Evolutionary conservation across 2,113 vertebrate species (phyloP), one percentile per base, ranked within the genome.

Genomic region (Corythoichthys intestinalis): DNA sequence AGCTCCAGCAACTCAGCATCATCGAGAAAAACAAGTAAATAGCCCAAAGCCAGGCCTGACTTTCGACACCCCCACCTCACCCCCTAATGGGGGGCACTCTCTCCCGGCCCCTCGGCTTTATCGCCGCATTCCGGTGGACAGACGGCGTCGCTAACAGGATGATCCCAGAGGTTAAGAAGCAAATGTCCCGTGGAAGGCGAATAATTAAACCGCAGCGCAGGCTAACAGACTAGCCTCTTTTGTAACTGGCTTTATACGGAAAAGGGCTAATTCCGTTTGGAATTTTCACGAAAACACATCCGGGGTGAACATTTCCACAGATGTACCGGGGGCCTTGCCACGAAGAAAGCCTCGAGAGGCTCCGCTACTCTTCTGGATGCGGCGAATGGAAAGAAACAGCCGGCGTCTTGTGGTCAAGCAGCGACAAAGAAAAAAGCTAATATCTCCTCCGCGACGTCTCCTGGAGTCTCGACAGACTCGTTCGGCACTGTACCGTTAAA

Each of bases 51-150:
- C 58, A 57, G 20, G 34, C 56, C 69, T 66, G 64, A 71, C 46
- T 0, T 58, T 58, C 56, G 54, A 57, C 47, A 20, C 73, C 59
- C 41, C 70, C 37, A 62, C 68, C 61, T 64, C 69, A 57, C 5
- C 60, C 39, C 38, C 28, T 48, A 38, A 52, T n/a, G 37, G 28
- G 34, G 35, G 65, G 35, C 65, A 65, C 64, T 66, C 35, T 46
- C 60, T 46, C n/a, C 10, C 17, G n/a, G 4, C 44, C 60, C 41
- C 11, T 20, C 60, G 17, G 17, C 11, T 63, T n/a, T 28, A 87
- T 65, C 76, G 76, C 13, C 74, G 77, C 85, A 86, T 85, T 28
- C 66, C 71, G 35, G 44, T 38, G 54, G 39, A 15, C 56, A 4
- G 44, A 63, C 61, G 61, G 44, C 61, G 56, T 58, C 44, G 41